These are phyloP conservation scores for Rhopalosiphum padi DNA, from an alignment of 1,140 invertebrate genomes.

Conservation along the genomic window DNA sequence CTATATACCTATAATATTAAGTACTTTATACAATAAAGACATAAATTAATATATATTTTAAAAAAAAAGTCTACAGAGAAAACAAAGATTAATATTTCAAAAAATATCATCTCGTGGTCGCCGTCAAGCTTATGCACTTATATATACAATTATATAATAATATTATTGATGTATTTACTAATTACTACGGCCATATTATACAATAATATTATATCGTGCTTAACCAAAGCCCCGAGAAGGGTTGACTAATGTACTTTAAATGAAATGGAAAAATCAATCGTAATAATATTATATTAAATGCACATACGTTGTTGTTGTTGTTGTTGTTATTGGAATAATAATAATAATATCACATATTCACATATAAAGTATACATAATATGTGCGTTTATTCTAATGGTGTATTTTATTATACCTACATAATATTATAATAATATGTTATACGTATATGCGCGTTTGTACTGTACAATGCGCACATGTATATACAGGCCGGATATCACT, in stretches of 20 bases:
- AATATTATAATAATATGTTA: neutral
- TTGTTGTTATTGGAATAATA: neutral
- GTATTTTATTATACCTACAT: neutral
- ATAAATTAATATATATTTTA: neutral
- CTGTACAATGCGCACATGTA: too few relatives aligned
- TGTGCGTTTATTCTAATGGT: neutral
- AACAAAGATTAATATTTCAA: neutral
- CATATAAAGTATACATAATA: neutral
- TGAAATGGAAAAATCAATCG: neutral
- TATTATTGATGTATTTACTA: neutral
- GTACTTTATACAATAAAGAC: too few relatives aligned
- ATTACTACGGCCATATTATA: neutral
- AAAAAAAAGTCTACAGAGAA: neutral
- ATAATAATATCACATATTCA: neutral
- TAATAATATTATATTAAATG: neutral
- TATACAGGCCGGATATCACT: too few relatives aligned
- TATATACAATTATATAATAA: neutral
- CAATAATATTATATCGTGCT: neutral
- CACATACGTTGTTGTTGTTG: neutral
- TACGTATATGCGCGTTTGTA: neutral
- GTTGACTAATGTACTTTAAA: neutral
- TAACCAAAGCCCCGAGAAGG: neutral
- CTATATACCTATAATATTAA: too few relatives aligned
- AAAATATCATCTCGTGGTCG: too few relatives aligned
- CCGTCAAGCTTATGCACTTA: too few relatives aligned